Percentiles rank a stretch among this genome's conserved stretches.
Evolutionary conservation across 2,797 vertebrate species (phyloP).

Genomic region (Malurus splendens): DNA sequence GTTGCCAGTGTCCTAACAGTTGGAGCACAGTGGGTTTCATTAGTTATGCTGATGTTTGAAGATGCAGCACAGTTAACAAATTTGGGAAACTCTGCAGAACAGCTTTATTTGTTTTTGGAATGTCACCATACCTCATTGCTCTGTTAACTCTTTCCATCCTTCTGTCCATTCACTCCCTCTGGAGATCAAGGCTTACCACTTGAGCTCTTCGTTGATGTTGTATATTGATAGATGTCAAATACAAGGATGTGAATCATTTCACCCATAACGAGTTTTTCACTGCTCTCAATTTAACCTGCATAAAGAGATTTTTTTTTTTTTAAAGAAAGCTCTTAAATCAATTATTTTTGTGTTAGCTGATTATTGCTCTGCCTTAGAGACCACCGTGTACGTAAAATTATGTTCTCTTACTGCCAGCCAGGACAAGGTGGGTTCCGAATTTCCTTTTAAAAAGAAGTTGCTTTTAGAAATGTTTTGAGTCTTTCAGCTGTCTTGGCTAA

Average conservation of each 20-base stretch:
- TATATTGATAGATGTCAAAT: not conserved
- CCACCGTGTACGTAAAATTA: not conserved
- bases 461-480: not conserved
- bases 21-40: not conserved
- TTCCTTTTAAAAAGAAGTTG: not conserved
- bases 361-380: constrained; percentile 5
- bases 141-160: not conserved
- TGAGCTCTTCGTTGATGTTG: not conserved
- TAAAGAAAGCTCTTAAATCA: not conserved
- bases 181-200: not conserved
- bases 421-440: not conserved
- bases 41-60: not conserved
- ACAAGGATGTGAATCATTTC: not conserved
- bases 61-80: not conserved
- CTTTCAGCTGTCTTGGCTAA: not conserved
- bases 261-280: not conserved
- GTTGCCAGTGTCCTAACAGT: not conserved
- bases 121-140: not conserved
- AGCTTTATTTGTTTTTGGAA: not conserved
- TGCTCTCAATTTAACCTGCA: not conserved
- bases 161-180: not conserved
- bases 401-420: not conserved
- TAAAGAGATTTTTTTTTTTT: not conserved
- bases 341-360: not conserved
- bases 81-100: not conserved